Evolutionary conservation across 1,140 invertebrate genomes (phyloP), one percentile per base, ranked within the genome.

Genomic region (Riptortus pedestris): DNA sequence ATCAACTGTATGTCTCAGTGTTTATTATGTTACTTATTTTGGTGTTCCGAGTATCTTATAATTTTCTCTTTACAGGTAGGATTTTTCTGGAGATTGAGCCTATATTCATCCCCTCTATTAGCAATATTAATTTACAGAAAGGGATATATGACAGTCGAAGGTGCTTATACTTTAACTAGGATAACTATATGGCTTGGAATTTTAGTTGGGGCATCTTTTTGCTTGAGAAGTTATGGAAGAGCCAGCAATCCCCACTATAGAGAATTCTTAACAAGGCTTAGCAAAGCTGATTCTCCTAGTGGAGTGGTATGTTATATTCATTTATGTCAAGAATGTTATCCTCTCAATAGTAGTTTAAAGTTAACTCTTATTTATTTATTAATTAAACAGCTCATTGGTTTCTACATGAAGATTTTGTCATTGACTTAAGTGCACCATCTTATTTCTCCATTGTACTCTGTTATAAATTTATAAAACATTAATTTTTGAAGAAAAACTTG

Each of bases 61-160:
- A 22, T 4, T 45, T 64, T 60, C 64, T 57, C 65, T 67, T 74
- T 76, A 33, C 66, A 82, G 79, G 73, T 81, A 58, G 73, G 78
- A 63, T 75, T 87, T 33, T 79, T 88, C 67, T 84, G 83, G 79
- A 87, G 85, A 43, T 75, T 91, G 20, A 80, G 81, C 9, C 74
- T 85, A 47, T 92, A 90, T 70, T 80, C 85, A 7, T 85, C 87
- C 33, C 90, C 90, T n/a, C 73, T 91, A 60, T 75, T 91, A 26
- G 79, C 81, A n/a, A 80, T 81, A 65, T 82, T 86, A 59, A 74
- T 90, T 12, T 89, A 87, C 72, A 80, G 82, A 64, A 81, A 81
- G 72, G 84, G 83, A 63, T 84, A 85, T 68, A 79, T 85, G 48
- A 73, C 81, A 7, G 70, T 77, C 7, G 85, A 88, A 16, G 82